Conservation (phyloP, 1,140 invertebrate species). For the Brachionus plicatilis region DNA sequence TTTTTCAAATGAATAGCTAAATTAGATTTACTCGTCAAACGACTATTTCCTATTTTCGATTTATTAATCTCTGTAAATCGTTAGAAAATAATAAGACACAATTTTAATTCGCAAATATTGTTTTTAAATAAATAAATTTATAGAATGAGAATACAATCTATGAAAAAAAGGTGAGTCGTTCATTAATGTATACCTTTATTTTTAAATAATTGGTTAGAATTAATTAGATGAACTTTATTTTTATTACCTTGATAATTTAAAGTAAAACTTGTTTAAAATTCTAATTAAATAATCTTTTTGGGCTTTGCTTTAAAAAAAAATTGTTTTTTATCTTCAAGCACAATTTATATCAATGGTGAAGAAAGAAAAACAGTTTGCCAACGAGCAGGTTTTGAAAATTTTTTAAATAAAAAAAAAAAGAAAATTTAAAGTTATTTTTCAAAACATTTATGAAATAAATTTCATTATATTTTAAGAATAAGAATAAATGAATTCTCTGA, state of each 20-base stretch:
- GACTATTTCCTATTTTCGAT: not conserved
- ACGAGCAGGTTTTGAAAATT: not conserved
- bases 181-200: not conserved
- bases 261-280: not conserved
- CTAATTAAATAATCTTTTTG: no score
- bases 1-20: not conserved
- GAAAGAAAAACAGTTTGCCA: not conserved
- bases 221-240: not conserved
- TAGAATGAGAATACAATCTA: no score
- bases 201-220: not conserved
- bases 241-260: not conserved
- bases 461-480: not conserved
- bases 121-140: not conserved
- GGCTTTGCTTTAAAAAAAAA: not conserved
- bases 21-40: not conserved
- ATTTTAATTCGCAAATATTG: not conserved
- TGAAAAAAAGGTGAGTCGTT: no score
- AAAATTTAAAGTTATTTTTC: not conserved
- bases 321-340: not conserved
- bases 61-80: not conserved
- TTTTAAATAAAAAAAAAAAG: not conserved
- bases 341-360: not conserved
- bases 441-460: not conserved
- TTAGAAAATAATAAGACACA: not conserved
- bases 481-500: not conserved